Evolutionary conservation across 2,888 invertebrate species (phyloP), one percentile per base, ranked within the genome.

Genomic region (Thera obeliscata): DNA sequence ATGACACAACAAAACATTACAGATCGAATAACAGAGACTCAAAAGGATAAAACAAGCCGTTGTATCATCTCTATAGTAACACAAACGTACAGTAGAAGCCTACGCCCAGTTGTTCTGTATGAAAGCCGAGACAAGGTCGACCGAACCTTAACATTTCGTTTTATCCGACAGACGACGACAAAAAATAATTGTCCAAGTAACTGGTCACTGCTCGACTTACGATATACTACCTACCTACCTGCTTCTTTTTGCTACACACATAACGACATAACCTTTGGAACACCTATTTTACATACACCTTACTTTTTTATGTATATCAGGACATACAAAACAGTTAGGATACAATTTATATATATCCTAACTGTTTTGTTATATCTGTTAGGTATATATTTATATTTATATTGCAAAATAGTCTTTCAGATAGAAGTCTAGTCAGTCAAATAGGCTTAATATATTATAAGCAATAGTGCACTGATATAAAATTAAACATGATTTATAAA

Each of bases 81-180:
- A 69, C 63, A 72, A 68, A 55, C 36, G 67, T 61, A 69, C 41
- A 12, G 52, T 54, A 50, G 22, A 77, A 80, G 76, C 78, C 79
- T 76, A 84, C 86, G 81, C 84, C 83, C 85, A 83, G 78, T 79
- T 76, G 78, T 78, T 81, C 81, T 73, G 79, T 78, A 87, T 86
- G 89, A 90, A 91, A 91, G 89, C 81, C 73, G 73, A 73, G 71
- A 78, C 89, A 91, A 92, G 91, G 92, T 73, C 83, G 72, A 74
- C 68, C 69, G 81, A 88, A 84, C 89, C 86, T 90, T 90, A 88
- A 89, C 89, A 90, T 91, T 90, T 89, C 73, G 80, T 75, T 81
- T 81, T 77, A 83, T 84, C 78, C 78, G 75, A 74, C 77, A 79
- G 57, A 57, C 59, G n/a, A 12, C 41, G 70, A 77, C 79, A 85